phyloP scores from a whole-genome alignment of 1,140 invertebrate genomes.

The Laodelphax striatellus region DNA sequence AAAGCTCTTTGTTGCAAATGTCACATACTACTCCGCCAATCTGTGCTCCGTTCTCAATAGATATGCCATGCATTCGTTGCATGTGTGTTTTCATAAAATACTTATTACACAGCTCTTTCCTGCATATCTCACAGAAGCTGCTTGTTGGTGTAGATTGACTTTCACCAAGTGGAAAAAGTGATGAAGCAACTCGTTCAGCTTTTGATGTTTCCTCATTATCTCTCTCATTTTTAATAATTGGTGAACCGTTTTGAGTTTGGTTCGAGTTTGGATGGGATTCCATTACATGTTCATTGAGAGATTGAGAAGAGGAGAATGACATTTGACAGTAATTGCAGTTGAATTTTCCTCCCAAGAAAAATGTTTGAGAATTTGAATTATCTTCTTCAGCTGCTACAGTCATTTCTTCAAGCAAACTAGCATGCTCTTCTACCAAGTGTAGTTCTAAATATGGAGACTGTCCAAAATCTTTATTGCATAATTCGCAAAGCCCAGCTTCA shows the following conservation, averaged over 20 bases:
- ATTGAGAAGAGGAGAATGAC: conserved; percentile 45
- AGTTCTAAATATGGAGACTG: conserved; percentile 42
- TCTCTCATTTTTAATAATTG: conserved; percentile 1
- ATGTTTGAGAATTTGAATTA: conserved; percentile 13
- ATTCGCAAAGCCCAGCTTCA: conserved; percentile 37
- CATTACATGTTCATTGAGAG: conserved; percentile 44
- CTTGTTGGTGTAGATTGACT: conserved; percentile 44
- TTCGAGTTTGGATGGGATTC: conserved; percentile 29
- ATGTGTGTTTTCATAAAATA: conserved; percentile 99
- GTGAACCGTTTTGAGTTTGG: neutral
- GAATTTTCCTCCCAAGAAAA: neutral
- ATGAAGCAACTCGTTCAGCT: neutral
- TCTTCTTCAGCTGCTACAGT: conserved; percentile 24
- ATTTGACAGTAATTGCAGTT: conserved; percentile 39
- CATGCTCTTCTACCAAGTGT: conserved; percentile 48
- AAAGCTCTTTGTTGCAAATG: conserved; percentile 93
- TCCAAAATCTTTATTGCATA: conserved; percentile 45
- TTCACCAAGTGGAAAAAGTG: neutral
- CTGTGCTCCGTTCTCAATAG: conserved; percentile 82
- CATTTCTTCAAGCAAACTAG: conserved; percentile 33
- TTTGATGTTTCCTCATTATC: conserved; percentile 11
- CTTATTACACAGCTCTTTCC: conserved; percentile 98
- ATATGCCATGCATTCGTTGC: conserved; percentile 98
- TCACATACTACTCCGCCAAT: conserved; percentile 90
- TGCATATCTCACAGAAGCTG: conserved; percentile 97